Evolutionary conservation across 2,113 vertebrate genomes (phyloP), one percentile per base, ranked within the genome.

Genomic region (Lophotis ruficrista): DNA sequence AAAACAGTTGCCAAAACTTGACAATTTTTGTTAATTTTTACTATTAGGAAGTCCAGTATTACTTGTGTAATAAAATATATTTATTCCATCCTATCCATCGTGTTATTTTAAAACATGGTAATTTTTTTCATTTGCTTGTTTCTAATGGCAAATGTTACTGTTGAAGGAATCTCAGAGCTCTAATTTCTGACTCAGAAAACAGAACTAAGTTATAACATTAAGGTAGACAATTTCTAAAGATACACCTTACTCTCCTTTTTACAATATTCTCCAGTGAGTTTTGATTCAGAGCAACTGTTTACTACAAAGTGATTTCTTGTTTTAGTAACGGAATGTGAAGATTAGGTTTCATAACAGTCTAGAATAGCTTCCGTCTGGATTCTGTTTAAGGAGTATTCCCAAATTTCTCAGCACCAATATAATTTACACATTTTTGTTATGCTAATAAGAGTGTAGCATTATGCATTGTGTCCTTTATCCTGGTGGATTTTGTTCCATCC

Each of bases 341-440:
- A 78, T 77, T 78, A 62, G 35, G 18, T 89, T 96, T 94, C 62
- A 96, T 50, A 91, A 23, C 20, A 70, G 61, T 75, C 61, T 83
- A 30, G 81, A 19, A 91, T 70, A 62, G 41, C 41, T 85, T 62
- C 65, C 2, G 18, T 31, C 51, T 94, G 51, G 33, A 70, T 89
- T 87, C 45, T 84, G 13, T 89, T 94, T 77, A 60, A 87, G 61
- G 21, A 87, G 17, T 66, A 65, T 43, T 80, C 73, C 51, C 6
- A 90, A 12, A 94, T 79, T 94, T 92, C 43, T 82, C 41, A 61
- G 31, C 19, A 83, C 43, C 47, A 70, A 76, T 7, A 37, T 48
- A 58, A 94, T 92, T 95, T 85, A 62, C 60, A 87, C 33, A 9
- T 47, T 87, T 94, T 94, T 94, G 47, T 77, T 90, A 89, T 91